Evolutionary conservation across 1,140 invertebrate genomes (phyloP).

Genomic region (Zophobas morio): DNA sequence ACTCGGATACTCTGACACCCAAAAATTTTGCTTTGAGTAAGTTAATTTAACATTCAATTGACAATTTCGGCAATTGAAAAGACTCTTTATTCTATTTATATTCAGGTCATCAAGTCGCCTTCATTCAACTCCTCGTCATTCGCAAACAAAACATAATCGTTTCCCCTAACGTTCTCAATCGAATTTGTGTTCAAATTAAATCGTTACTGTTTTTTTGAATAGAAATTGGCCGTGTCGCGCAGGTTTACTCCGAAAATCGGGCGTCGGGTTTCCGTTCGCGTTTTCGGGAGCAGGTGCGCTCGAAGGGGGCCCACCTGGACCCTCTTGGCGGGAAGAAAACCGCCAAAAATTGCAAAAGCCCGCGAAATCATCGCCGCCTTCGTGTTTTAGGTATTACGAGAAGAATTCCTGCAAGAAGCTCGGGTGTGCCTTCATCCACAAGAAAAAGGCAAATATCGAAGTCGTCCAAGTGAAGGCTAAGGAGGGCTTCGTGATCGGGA

Average conservation of each 20-base stretch:
- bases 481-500: constrained; percentile 5
- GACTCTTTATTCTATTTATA: constrained; percentile 6
- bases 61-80: background rate
- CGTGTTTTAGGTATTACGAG: constrained; percentile 13
- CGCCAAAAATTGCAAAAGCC: background rate
- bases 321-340: background rate
- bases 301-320: background rate
- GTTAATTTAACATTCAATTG: constrained; percentile 25
- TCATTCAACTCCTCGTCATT: background rate
- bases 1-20: constrained; percentile 16
- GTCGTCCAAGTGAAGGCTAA: constrained; percentile 22
- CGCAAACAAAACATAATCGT: constrained; percentile 22
- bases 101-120: background rate
- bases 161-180: background rate
- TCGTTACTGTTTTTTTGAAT: background rate
- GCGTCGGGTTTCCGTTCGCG: background rate
- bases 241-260: background rate
- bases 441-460: constrained; percentile 24
- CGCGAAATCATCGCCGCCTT: background rate
- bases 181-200: background rate
- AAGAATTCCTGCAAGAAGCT: constrained; percentile 8
- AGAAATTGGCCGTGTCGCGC: background rate
- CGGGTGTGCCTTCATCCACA: constrained; percentile 7
- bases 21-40: constrained; percentile 46
- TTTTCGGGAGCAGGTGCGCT: background rate